Percentiles rank a stretch among this genome's conserved stretches.
Evolutionary conservation across 2,797 vertebrate species (phyloP).

Genomic region (Nannoperca obscura): DNA sequence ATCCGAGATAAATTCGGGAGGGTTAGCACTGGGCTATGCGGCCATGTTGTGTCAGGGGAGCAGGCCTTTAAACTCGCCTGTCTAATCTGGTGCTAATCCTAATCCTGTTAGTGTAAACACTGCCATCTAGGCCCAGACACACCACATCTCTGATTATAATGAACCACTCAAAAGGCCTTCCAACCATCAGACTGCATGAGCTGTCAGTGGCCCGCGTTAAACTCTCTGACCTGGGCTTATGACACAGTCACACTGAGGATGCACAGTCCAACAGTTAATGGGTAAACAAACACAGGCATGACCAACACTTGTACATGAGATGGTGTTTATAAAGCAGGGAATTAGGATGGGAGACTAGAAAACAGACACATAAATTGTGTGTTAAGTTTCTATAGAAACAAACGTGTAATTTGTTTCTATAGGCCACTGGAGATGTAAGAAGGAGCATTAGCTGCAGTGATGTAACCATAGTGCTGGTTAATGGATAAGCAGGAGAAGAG

Average conservation of each 20-base stretch:
- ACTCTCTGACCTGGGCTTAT: slow-evolving; percentile 47
- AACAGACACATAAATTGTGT: neutral
- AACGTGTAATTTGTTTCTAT: slow-evolving; percentile 27
- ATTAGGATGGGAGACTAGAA: neutral
- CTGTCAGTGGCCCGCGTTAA: slow-evolving; percentile 27
- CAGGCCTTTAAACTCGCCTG: slow-evolving; percentile 68
- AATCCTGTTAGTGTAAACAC: slow-evolving; percentile 82
- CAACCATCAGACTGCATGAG: slow-evolving; percentile 25
- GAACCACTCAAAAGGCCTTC: slow-evolving; percentile 74
- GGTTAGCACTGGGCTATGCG: slow-evolving; percentile 18
- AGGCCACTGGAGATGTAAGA: slow-evolving; percentile 35
- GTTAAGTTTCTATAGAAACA: neutral
- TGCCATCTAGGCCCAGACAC: slow-evolving; percentile 77
- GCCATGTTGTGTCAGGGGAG: slow-evolving; percentile 55
- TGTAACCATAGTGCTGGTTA: slow-evolving; percentile 65
- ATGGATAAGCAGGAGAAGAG: slow-evolving; percentile 53
- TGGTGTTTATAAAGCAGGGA: neutral
- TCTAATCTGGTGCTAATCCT: slow-evolving; percentile 82
- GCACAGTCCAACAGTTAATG: slow-evolving; percentile 13
- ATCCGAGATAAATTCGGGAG: slow-evolving; percentile 32
- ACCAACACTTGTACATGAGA: slow-evolving; percentile 8
- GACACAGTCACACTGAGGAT: slow-evolving; percentile 25
- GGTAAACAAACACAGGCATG: slow-evolving; percentile 18
- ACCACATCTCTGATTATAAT: slow-evolving; percentile 65
- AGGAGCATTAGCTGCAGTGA: slow-evolving; percentile 42